These are phyloP conservation scores for Andrena marginata DNA, from an alignment of 2,888 invertebrate species.

Conservation along the genomic window DNA sequence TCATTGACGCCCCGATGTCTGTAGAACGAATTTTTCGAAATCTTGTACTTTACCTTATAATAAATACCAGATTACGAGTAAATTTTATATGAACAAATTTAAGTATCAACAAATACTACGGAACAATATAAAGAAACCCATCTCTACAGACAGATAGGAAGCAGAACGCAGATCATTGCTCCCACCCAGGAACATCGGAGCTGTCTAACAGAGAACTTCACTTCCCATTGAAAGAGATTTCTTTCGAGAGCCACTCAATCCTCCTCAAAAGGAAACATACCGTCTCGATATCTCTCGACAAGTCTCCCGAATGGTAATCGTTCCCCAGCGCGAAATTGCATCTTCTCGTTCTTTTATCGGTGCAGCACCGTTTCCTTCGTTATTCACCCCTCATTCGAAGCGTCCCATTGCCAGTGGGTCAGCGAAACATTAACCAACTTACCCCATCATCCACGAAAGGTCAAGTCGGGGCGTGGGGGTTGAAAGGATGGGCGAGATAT, in stretches of 20 bases:
- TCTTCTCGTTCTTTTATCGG: background rate
- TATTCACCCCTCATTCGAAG: conserved; percentile 15
- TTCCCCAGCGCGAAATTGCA: conserved; percentile 9
- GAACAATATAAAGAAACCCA: background rate
- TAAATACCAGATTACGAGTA: too few species aligned
- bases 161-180: background rate
- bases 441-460: conserved; percentile 45
- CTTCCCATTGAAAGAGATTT: conserved; percentile 73
- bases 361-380: conserved; percentile 8
- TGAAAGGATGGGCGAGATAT: background rate
- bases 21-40: too few species aligned
- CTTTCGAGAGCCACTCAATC: conserved; percentile 23
- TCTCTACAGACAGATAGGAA: background rate
- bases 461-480: conserved; percentile 7
- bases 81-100: background rate
- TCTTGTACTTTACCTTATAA: too few species aligned
- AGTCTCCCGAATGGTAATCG: conserved; percentile 7
- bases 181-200: conserved; percentile 35
- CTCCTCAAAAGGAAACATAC: conserved; percentile 28
- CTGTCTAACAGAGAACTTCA: conserved; percentile 31
- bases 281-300: background rate
- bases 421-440: conserved; percentile 58
- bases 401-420: conserved; percentile 48
- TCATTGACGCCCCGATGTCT: too few species aligned
- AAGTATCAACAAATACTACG: background rate